Base-by-base conservation (phyloP, 2,888 invertebrate species). In the Cryptops parisi region DNA sequence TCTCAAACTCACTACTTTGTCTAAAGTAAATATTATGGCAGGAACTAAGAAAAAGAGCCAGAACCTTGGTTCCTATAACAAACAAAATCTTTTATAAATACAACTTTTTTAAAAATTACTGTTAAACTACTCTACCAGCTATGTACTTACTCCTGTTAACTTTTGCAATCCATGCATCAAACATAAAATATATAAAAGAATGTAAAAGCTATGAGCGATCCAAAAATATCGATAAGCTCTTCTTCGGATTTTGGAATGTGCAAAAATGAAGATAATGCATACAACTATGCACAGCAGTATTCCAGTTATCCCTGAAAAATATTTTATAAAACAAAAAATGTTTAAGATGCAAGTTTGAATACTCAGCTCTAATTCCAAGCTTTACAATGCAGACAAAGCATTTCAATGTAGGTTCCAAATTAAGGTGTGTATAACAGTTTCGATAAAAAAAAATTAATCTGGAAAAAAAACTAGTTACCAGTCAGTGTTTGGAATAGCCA, bases 401-500 rank as follows among this genome's bases (percentile, higher is more conserved):
- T 15, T 9, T 15, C 33, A 33, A 33, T 15, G 33, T 33, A 33
- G 6, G 33, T n/a, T n/a, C n/a, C n/a, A n/a, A n/a, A n/a, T n/a
- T n/a, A n/a, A n/a, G n/a, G n/a, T n/a, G n/a, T n/a, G n/a, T n/a
- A n/a, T n/a, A n/a, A n/a, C n/a, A n/a, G n/a, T n/a, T n/a, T n/a
- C n/a, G n/a, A n/a, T n/a, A n/a, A n/a, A n/a, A n/a, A n/a, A n/a
- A n/a, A n/a, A n/a, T n/a, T n/a, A n/a, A 26, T 39, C n/a, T 40
- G 1, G 22, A 40, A 47, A n/a, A n/a, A n/a, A n/a, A n/a, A n/a
- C n/a, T n/a, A n/a, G 5, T 22, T 71, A 84, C 90, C 91, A 59
- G 93, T 93, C 5, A 94, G 78, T 2, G 94, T 94, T 70, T 87
- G 85, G 69, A 93, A 94, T 25, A 94, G 78, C 94, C 94, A 96